phyloP scores from a whole-genome alignment of 2,888 invertebrate genomes.

The Aquatica leii region DNA sequence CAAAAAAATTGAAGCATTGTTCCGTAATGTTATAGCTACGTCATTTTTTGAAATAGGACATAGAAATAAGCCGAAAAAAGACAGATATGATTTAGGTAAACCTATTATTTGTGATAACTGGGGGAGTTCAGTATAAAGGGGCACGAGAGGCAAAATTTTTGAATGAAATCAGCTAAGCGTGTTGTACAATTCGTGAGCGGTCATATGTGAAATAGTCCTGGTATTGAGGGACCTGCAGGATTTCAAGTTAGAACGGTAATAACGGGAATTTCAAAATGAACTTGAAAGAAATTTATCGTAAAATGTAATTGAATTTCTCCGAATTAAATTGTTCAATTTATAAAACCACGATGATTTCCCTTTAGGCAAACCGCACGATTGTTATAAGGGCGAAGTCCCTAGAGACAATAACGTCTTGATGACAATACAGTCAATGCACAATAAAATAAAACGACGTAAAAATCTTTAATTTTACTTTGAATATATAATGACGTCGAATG shows the following conservation, averaged over 20 bases:
- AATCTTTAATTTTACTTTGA: conserved; percentile 11
- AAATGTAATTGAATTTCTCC: conserved; percentile 57
- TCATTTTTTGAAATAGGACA: conserved; percentile 21
- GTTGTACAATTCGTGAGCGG: conserved; percentile 70
- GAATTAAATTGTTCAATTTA: conserved; percentile 62
- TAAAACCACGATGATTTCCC: conserved; percentile 60
- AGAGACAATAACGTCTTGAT: conserved; percentile 49
- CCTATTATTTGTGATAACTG: conserved; percentile 41
- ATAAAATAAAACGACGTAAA: conserved; percentile 14
- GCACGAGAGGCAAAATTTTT: conserved; percentile 56
- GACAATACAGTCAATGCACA: conserved; percentile 11
- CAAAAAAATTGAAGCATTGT: conserved; percentile 27
- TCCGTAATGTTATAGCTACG: conserved; percentile 29
- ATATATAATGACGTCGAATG: conserved; percentile 4
- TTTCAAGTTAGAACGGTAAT: conserved; percentile 45
- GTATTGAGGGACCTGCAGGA: conserved; percentile 53
- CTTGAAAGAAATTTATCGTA: conserved; percentile 53
- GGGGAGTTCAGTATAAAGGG: conserved; percentile 45
- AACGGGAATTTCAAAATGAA: conserved; percentile 58
- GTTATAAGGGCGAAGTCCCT: conserved; percentile 43
- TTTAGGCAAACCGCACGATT: conserved; percentile 54
- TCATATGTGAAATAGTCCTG: conserved; percentile 71
- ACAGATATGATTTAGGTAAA: conserved; percentile 37
- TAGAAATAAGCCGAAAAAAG: conserved; percentile 24
- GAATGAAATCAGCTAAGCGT: conserved; percentile 73